Percentiles rank a stretch among this genome's conserved stretches.
Evolutionary conservation across 1,140 invertebrate species (phyloP).

Genomic region (Drosophila nannoptera): DNA sequence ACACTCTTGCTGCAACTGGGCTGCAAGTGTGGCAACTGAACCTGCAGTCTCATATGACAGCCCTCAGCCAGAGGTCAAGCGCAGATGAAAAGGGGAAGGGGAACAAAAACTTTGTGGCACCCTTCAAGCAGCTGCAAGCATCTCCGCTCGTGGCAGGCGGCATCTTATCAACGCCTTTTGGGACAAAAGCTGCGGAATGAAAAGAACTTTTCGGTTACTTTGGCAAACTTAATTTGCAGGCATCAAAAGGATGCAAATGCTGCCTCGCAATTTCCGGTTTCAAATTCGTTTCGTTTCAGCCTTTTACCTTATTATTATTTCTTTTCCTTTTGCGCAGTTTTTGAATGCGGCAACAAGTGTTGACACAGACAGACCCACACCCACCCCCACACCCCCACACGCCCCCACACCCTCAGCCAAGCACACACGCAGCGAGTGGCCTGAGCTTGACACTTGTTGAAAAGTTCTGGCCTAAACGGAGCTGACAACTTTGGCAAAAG

Average conservation of each 20-base stretch:
- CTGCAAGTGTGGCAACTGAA: constrained; percentile 13
- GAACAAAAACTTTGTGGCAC: no score
- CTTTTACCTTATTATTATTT: constrained; percentile 39
- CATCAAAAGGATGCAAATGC: constrained; percentile 71
- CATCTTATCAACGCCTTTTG: constrained; percentile 34
- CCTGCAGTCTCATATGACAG: constrained; percentile 14
- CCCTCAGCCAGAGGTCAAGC: constrained; percentile 13
- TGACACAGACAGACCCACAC: constrained; percentile 40
- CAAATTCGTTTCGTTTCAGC: constrained; percentile 44
- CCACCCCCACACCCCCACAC: no score
- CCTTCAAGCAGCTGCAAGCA: constrained; percentile 26
- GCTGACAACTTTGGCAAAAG: constrained; percentile 37
- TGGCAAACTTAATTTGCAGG: constrained; percentile 58
- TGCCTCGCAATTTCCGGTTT: constrained; percentile 67
- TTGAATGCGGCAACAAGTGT: constrained; percentile 59
- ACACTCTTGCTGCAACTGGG: neutral
- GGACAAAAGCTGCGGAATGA: constrained; percentile 9
- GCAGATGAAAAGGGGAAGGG: constrained; percentile 4
- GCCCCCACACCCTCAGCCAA: no score
- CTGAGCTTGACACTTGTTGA: constrained; percentile 59
- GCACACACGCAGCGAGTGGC: no score
- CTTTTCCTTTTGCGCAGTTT: constrained; percentile 39
- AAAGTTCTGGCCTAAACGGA: constrained; percentile 48
- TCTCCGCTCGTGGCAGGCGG: constrained; percentile 4
- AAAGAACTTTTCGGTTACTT: constrained; percentile 16